Conservation (phyloP, 2,797 vertebrate genomes). For the Parauchenoglanis punctatus region DNA sequence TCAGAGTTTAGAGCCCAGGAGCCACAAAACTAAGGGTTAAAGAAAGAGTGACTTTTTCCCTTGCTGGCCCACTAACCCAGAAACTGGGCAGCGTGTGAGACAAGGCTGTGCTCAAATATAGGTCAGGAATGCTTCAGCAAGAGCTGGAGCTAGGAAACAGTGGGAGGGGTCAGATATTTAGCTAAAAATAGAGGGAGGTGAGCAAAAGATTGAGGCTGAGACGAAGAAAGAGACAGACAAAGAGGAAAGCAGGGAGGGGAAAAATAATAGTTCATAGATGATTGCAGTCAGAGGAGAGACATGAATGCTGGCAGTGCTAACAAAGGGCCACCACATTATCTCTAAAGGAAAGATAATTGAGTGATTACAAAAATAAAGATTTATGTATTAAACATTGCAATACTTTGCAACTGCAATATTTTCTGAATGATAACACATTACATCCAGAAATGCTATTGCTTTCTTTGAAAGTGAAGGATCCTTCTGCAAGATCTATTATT, state of each 20-base stretch:
- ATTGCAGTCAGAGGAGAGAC: slow-evolving; percentile 23
- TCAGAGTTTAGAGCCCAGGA: slow-evolving; percentile 17
- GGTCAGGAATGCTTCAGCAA: slow-evolving; percentile 68
- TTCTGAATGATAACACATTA: not conserved
- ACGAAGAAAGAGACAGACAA: slow-evolving; percentile 64
- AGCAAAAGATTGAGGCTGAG: slow-evolving; percentile 57
- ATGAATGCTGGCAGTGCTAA: slow-evolving; percentile 14
- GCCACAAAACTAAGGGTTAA: slow-evolving; percentile 15
- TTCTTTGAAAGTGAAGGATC: not conserved
- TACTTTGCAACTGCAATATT: not conserved
- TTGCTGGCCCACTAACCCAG: slow-evolving; percentile 77
- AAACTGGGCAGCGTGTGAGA: slow-evolving; percentile 67
- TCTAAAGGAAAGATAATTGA: not conserved
- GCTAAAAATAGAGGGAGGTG: slow-evolving; percentile 64
- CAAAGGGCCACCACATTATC: slow-evolving; percentile 10
- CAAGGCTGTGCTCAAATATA: slow-evolving; percentile 67
- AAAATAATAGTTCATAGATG: slow-evolving; percentile 27
- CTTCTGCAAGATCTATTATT: not conserved
- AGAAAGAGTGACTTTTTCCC: slow-evolving; percentile 58
- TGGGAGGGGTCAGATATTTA: slow-evolving; percentile 47
- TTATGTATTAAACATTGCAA: not conserved
- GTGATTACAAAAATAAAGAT: not conserved
- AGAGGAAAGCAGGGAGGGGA: slow-evolving; percentile 47
- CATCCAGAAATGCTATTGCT: not conserved
- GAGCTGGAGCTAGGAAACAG: slow-evolving; percentile 44